Percentiles rank a stretch among this genome's conserved stretches.
These are phyloP conservation scores for Tanytarsus gracilentus DNA, from an alignment of 2,888 invertebrate genomes.

Conservation along the genomic window DNA sequence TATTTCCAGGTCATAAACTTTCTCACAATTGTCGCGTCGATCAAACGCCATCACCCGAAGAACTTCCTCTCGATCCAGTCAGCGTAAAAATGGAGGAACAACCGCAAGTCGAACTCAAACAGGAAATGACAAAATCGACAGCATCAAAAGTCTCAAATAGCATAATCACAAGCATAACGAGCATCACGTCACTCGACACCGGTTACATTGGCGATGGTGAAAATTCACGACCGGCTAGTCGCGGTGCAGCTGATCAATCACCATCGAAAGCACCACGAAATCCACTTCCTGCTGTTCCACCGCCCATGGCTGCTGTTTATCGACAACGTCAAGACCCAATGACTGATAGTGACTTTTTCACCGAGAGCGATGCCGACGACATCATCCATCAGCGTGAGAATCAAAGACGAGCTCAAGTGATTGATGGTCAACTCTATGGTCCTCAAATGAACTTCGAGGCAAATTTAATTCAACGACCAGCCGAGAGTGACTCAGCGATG, in stretches of 20 bases:
- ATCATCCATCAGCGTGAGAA: constrained; percentile 54
- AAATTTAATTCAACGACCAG: constrained; percentile 48
- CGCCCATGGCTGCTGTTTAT: constrained; percentile 54
- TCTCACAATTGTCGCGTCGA: constrained; percentile 51
- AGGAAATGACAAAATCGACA: constrained; percentile 52
- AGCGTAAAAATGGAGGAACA: constrained; percentile 54
- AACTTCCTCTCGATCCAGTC: constrained; percentile 68
- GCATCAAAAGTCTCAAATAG: constrained; percentile 61
- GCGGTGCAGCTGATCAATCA: constrained; percentile 64
- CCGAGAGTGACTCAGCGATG: constrained; percentile 70
- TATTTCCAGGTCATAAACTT: constrained; percentile 27
- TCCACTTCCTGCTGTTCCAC: constrained; percentile 32
- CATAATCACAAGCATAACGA: constrained; percentile 80
- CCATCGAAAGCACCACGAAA: constrained; percentile 48
- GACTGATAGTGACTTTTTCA: constrained; percentile 88
- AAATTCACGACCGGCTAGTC: constrained; percentile 77
- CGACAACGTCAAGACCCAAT: constrained; percentile 65
- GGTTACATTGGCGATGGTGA: constrained; percentile 90
- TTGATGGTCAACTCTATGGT: constrained; percentile 83
- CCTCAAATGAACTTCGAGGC: constrained; percentile 43
- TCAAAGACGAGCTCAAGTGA: constrained; percentile 71
- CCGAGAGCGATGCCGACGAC: constrained; percentile 81
- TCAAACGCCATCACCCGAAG: constrained; percentile 77
- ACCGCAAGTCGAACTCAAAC: constrained; percentile 48
- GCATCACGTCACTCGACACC: constrained; percentile 76